Conservation (phyloP, 2,113 vertebrate species). For the Callopanchax toddi region DNA sequence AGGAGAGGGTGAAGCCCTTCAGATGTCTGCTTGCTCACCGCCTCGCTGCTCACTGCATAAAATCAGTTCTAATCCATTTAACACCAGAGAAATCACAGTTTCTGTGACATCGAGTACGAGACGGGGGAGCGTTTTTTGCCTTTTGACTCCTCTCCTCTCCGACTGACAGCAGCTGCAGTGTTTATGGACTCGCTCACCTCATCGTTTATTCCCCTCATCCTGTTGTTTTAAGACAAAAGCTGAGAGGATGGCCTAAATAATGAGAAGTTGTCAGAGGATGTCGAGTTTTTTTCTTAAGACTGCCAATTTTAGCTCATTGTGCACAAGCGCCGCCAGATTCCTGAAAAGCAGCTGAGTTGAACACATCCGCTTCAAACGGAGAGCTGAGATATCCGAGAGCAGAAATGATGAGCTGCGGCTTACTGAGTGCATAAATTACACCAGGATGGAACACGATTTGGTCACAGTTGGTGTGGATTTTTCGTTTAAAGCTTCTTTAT, state of each 20-base stretch:
- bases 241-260: constrained; percentile 51
- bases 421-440: not conserved
- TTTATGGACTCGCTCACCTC: constrained; percentile 42
- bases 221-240: constrained; percentile 36
- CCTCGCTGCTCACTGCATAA: constrained; percentile 54
- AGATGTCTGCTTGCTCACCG: constrained; percentile 55
- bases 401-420: constrained; percentile 7
- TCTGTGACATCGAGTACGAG: constrained; percentile 60
- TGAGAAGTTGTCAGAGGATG: constrained; percentile 46
- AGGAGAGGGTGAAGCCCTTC: constrained; percentile 44
- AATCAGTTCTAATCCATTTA: constrained; percentile 72
- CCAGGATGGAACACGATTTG: not conserved
- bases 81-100: constrained; percentile 61
- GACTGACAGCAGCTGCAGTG: constrained; percentile 43
- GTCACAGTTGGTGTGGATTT: not conserved
- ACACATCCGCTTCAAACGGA: constrained; percentile 3
- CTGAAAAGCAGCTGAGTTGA: constrained; percentile 32
- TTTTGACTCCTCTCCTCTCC: constrained; percentile 22
- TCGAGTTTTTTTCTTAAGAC: constrained; percentile 19
- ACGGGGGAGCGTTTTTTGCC: constrained; percentile 9
- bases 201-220: constrained; percentile 1
- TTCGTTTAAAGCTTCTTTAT: not conserved
- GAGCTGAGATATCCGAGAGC: not conserved
- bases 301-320: constrained; percentile 51
- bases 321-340: not conserved